A percentile compares a stretch with the other conserved stretches of the same genome.
Evolutionary conservation across 2,113 vertebrate genomes (phyloP).

Genomic region (Macheiramphus alcinus): DNA sequence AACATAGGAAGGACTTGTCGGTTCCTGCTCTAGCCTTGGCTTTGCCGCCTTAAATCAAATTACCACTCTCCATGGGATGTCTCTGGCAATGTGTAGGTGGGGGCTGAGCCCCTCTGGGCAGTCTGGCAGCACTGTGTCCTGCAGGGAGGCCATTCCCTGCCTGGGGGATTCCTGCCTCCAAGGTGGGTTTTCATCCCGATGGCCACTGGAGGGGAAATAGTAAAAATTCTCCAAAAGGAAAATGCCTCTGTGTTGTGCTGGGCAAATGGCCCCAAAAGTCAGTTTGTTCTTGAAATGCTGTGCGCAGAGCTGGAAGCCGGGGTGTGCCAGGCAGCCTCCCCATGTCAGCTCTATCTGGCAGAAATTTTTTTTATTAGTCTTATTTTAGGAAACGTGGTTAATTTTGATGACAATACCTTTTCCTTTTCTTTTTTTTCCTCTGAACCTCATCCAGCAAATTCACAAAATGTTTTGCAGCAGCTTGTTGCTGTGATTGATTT

Average conservation of each 20-base stretch:
- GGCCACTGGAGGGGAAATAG: neutral
- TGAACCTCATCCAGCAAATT: neutral
- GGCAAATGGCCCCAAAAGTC: neutral
- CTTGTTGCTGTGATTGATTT: neutral
- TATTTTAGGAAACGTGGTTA: neutral
- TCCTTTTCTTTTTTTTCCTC: neutral
- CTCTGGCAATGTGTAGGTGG: neutral
- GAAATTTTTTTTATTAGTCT: neutral
- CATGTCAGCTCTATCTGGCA: neutral
- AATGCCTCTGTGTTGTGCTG: neutral
- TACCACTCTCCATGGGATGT: neutral
- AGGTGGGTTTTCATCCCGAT: neutral
- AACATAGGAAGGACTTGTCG: neutral
- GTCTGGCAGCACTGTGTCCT: neutral
- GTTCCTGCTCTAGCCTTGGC: neutral
- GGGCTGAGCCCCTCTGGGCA: neutral
- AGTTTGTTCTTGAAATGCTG: neutral
- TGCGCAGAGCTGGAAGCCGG: neutral
- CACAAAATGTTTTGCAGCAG: neutral
- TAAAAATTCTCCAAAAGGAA: neutral
- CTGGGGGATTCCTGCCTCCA: rapidly evolving
- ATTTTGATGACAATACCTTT: neutral
- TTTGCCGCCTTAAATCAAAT: neutral
- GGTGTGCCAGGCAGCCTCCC: neutral
- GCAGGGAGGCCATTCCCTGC: rapidly evolving